These are phyloP conservation scores for Taeniopygia guttata DNA, from an alignment of 2,797 vertebrate species.

Conservation along the genomic window DNA sequence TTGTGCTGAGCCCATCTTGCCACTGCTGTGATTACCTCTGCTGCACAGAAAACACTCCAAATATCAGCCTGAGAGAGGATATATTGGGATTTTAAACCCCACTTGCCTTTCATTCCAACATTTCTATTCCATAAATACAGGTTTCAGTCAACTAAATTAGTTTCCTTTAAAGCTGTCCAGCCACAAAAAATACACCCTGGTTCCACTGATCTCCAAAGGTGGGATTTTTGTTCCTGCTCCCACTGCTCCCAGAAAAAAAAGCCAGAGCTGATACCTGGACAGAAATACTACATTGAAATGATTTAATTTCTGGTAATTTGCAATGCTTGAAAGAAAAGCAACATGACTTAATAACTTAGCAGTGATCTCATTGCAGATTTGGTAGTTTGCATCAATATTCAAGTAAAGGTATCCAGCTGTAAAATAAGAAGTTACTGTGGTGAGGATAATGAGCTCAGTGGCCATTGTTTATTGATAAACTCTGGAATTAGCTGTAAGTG, in stretches of 20 bases:
- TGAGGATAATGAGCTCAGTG: neutral
- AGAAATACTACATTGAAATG: neutral
- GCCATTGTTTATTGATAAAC: neutral
- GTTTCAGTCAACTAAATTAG: neutral
- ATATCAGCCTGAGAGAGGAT: neutral
- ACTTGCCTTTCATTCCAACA: neutral
- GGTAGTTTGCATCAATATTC: neutral
- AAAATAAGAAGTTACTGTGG: neutral
- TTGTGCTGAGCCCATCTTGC: neutral
- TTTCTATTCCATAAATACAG: neutral
- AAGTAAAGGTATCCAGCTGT: neutral
- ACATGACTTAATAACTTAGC: neutral
- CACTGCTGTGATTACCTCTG: neutral
- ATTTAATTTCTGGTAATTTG: slow-evolving; percentile 9
- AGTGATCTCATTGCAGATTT: neutral
- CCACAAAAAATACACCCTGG: neutral
- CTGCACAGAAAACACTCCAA: neutral
- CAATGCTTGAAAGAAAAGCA: neutral
- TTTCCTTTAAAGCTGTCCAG: neutral
- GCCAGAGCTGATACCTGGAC: neutral
- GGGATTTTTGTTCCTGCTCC: neutral
- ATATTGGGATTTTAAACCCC: neutral
- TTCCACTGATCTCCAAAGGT: neutral
- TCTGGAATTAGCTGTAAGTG: neutral
- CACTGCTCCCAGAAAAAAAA: neutral